Evolutionary conservation across 2,888 invertebrate species (phyloP).

Genomic region (Thysanoteuthis rhombus): DNA sequence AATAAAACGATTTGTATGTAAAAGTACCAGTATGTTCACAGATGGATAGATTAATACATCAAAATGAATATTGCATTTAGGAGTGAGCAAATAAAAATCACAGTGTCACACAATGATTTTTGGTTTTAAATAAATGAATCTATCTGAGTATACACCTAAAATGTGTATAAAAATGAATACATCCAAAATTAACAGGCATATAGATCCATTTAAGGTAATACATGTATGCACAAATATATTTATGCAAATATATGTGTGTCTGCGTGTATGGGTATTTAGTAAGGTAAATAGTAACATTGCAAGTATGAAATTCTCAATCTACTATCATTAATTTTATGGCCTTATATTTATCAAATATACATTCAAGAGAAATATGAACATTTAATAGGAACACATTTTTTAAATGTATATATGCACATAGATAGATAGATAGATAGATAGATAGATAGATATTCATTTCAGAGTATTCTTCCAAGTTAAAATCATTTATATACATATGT

Average conservation of each 20-base stretch:
- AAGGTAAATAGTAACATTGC: too few species aligned
- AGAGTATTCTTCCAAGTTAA: too few species aligned
- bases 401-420: too few species aligned
- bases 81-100: neutral
- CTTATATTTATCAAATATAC: too few species aligned
- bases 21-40: neutral
- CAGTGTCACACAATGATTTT: neutral
- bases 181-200: neutral
- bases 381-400: too few species aligned
- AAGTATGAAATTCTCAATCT: too few species aligned
- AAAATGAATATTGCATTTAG: neutral
- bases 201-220: too few species aligned
- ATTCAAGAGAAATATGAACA: too few species aligned
- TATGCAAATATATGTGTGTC: neutral
- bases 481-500: too few species aligned
- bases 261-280: neutral
- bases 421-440: too few species aligned
- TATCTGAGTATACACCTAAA: neutral
- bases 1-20: neutral
- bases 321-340: too few species aligned
- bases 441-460: too few species aligned
- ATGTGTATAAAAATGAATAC: neutral
- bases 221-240: neutral
- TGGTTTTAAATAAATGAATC: neutral
- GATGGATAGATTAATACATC: neutral